Base-by-base conservation (phyloP, 2,113 vertebrate species). In the Gambusia holbrooki region DNA sequence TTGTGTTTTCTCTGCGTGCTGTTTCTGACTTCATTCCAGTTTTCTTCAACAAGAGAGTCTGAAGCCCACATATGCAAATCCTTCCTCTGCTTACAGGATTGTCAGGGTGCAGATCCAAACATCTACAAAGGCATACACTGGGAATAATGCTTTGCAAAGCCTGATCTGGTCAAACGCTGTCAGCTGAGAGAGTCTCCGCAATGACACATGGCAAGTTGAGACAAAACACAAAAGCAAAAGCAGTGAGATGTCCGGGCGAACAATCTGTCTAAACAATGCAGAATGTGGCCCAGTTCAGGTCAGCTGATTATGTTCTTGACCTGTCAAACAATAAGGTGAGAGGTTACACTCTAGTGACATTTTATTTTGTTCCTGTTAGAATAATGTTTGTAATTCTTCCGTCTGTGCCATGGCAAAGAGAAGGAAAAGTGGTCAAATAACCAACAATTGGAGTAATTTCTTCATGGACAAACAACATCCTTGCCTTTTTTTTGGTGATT, bases 11-110 rank as follows among this genome's bases (percentile, higher is more conserved):
- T 79, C 84, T 86, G 81, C 87, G 84, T 73, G 66, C 79, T 71
- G 79, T 76, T 88, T 79, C 82, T 90, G 87, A 92, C 86, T 74
- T 29, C 58, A 10, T 69, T 93, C 88, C 90, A 89, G 80, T 84
- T 75, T 79, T 83, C 86, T 77, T 67, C 74, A 80, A 84, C 77
- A 33, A 68, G 66, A 79, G 74, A 42, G 79, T 85, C 66, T n/a
- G 9, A 82, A 80, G 69, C 71, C 65, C 79, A 78, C 29, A 77
- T 58, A 71, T 27, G 80, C 73, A 83, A 65, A 61, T 65, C 60
- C 58, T 10, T 19, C 62, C 28, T 62, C 64, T 2, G 9, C 75
- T 78, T 35, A 37, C 19, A 80, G 28, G 29, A 70, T 64, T 14
- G 60, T 71, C 58, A 37, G 63, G 28, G 27, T 15, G 12, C n/a